Base-by-base conservation (phyloP, 2,113 vertebrate species). In the Morone chrysops region DNA sequence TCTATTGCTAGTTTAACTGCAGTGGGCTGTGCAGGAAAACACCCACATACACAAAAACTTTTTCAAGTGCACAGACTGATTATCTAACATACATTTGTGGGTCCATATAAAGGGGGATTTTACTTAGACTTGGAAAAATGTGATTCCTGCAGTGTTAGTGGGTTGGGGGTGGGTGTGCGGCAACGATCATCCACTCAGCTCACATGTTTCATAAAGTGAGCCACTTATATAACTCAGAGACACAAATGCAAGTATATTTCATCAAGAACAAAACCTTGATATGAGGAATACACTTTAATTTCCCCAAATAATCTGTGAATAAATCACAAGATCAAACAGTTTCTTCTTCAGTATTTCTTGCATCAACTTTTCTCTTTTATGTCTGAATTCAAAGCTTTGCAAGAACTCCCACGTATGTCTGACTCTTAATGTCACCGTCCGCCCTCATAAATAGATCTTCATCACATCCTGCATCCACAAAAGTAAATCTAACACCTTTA, bases 311-410 rank as follows among this genome's bases (percentile, higher is more conserved):
- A 88, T 87, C 67, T 50, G 51, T 82, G 76, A 83, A 77, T 78
- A 76, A 78, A 90, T 84, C 82, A 78, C 66, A 83, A 84, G 86
- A 91, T 90, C 80, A 89, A 89, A 87, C 70, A 60, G 31, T 41
- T 69, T 74, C 69, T 66, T 65, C 66, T 74, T 75, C 86, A 70
- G 59, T 66, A 16, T 84, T 86, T 90, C 79, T 82, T 78, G 77
- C 76, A 84, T 90, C 80, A 87, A 66, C 60, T 74, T 92, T 91
- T 89, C 91, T 86, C 86, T 90, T 93, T 93, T 75, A 92, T 91
- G 87, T 87, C 54, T 83, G 67, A 83, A 91, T 88, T 93, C 91
- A 94, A 93, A 92, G 89, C 88, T 70, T 85, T 80, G 75, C 74
- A 57, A 65, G 72, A 82, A 88, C 92, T 86, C 91, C 90, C 82